phyloP scores from a whole-genome alignment of 2,888 invertebrate genomes.

The Machimus atricapillus region DNA sequence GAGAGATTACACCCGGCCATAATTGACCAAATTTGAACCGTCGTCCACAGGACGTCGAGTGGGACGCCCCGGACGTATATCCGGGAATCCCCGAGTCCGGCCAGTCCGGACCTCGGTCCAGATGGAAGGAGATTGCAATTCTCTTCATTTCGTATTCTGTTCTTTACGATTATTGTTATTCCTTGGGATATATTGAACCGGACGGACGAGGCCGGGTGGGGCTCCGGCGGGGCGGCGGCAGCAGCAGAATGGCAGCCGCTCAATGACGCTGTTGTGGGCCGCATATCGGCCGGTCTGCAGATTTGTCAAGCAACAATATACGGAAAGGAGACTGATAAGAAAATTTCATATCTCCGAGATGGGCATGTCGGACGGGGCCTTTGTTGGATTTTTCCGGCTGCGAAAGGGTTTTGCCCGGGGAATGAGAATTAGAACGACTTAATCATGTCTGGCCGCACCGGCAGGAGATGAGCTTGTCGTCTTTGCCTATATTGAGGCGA shows the following conservation, averaged over 20 bases:
- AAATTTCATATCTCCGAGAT: constrained; percentile 28
- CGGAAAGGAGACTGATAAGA: constrained; percentile 37
- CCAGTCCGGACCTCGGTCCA: background rate
- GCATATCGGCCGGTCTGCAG: constrained; percentile 31
- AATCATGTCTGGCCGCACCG: background rate
- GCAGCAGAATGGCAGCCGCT: background rate
- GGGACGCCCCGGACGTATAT: background rate
- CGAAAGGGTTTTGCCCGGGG: background rate
- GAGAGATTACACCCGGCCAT: constrained; percentile 36
- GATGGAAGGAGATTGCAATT: constrained; percentile 40
- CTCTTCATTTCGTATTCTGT: constrained; percentile 40
- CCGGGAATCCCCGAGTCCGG: background rate
- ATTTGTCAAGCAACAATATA: constrained; percentile 29
- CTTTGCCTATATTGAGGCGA: background rate
- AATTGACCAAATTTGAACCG: constrained; percentile 39
- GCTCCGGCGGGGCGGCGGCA: background rate
- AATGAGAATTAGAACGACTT: background rate
- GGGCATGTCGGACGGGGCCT: background rate
- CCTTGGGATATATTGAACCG: constrained; percentile 35
- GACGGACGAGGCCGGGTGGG: background rate
- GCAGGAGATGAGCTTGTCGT: background rate
- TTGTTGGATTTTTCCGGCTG: background rate
- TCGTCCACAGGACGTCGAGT: constrained; percentile 30
- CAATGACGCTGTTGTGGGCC: constrained; percentile 31
- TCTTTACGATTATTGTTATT: constrained; percentile 41